These are phyloP conservation scores for Drosophila subsilvestris DNA, from an alignment of 2,888 invertebrate species.

Conservation along the genomic window DNA sequence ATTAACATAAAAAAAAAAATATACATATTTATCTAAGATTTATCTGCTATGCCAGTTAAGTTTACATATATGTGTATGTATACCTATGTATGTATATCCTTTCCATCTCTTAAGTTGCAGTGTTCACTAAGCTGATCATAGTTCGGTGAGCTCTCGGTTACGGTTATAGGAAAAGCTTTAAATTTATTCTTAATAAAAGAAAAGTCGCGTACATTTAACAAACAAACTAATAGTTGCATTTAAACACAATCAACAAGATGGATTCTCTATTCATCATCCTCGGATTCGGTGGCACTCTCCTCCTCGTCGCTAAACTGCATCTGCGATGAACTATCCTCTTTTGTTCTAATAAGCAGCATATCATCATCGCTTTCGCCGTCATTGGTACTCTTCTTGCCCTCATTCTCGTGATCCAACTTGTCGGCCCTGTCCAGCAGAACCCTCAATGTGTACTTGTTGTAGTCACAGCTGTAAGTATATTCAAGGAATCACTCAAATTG, in stretches of 20 bases:
- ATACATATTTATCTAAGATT: slow-evolving; percentile 47
- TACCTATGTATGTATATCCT: slow-evolving; percentile 32
- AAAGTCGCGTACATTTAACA: slow-evolving; percentile 46
- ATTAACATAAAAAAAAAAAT: slow-evolving; percentile 40
- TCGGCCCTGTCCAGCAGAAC: slow-evolving; percentile 87
- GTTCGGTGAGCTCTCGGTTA: slow-evolving; percentile 25
- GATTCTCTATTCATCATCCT: slow-evolving; percentile 7
- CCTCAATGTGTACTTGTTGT: slow-evolving; percentile 92
- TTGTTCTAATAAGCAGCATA: slow-evolving; percentile 68
- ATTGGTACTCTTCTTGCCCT: background rate
- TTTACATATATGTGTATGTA: slow-evolving; percentile 30
- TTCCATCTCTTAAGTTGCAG: slow-evolving; percentile 47
- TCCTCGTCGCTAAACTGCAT: slow-evolving; percentile 58
- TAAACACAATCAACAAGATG: slow-evolving; percentile 8
- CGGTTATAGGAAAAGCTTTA: slow-evolving; percentile 48
- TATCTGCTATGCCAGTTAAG: slow-evolving; percentile 35
- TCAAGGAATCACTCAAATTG: background rate
- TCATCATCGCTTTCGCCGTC: slow-evolving; percentile 72
- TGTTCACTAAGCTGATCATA: slow-evolving; percentile 17
- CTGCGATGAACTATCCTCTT: slow-evolving; percentile 37
- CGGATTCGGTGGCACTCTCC: slow-evolving; percentile 57
- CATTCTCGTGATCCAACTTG: slow-evolving; percentile 13
- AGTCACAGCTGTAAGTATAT: slow-evolving; percentile 89
- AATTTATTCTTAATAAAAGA: slow-evolving; percentile 51
- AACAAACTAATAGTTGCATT: slow-evolving; percentile 24